Evolutionary conservation across 2,888 invertebrate genomes (phyloP), one percentile per base, ranked within the genome.

Genomic region (Ellobium chinense): DNA sequence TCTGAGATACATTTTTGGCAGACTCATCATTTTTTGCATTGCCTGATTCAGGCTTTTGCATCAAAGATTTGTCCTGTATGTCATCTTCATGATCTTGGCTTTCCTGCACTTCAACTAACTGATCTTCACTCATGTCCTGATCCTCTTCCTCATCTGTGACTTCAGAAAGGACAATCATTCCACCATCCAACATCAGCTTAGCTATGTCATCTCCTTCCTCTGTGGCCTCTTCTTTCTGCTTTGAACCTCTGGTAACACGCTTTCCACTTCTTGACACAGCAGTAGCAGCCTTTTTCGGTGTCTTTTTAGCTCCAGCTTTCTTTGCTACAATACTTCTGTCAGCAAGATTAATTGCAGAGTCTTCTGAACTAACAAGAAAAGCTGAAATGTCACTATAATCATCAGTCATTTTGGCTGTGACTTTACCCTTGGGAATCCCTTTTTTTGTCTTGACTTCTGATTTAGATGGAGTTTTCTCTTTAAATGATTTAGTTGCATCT

Each of bases 151-250:
- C 69, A 14, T 9, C 54, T 3, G 39, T 39, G 2, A 69, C 54
- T 29, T 69, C 69, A 7, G 69, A 69, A 2, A 69, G 69, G 9
- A 54, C 69, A 46, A 69, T 69, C 36, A 69, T 24, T 7, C n/a
- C n/a, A 9, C 29, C 65, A 7, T 34, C 31, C 27, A 65, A 12
- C 65, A 65, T 29, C 7, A 65, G 7, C 65, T 65, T n/a, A 31
- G 60, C 9, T n/a, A 60, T 60, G 7, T n/a, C n/a, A 7, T 7
- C 60, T 7, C 7, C 21, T 7, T 60, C 60, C 21, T 14, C n/a
- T 60, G 9, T n/a, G 14, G 7, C 60, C 60, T 24, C 27, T 24
- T 60, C 14, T 24, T 60, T 27, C 21, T 7, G 21, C n/a, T 24
- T 5, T 14, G 9, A 7, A n/a, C 60, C n/a, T 7, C n/a, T 60